Evolutionary conservation across 53 echinoderm and acorn worm species (phyloP), one percentile per base, ranked within the genome.

Genomic region (Paelopatides confundens): DNA sequence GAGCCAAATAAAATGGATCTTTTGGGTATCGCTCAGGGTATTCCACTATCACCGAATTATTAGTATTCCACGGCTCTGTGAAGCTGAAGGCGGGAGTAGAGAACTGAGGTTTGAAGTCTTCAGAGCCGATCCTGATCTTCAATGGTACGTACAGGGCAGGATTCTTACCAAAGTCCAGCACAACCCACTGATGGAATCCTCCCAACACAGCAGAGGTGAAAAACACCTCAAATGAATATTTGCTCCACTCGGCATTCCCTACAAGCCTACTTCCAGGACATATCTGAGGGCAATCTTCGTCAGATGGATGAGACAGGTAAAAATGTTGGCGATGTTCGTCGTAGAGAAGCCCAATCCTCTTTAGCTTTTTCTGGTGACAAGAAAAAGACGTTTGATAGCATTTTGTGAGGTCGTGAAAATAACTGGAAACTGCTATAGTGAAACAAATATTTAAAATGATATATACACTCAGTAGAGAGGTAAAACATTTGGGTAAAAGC

Each of bases 161-260:
- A 32, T 90, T 53, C 8, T 77, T 83, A 14, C 92, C 95, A 66
- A 98, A 98, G 88, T 95, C 95, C 91, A 98, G 93, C 62, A 98
- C 94, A 31, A 98, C 94, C 95, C 95, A 95, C 88, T 98, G 98
- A 63, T 89, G 94, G 88, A 95, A 98, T 39, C 90, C 90, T 7
- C 98, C 98, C 15, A 88, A 89, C 85, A 81, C 71, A 13, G 77
- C 48, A 28, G 94, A 79, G 68, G 74, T 83, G 74, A 98, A 98
- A 46, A 77, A 90, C 27, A 98, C 92, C 12, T 81, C 32, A 24
- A 98, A 76, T 49, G 39, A 84, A 67, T 92, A 97, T 15, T 89
- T 88, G 65, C 86, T 85, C 8, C 76, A 51, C 30, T 92, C 86
- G 14, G 53, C 84, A 24, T 77, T 70, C 0, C 40, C 51, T 17